These are phyloP conservation scores for Podabrus alpinus DNA, from an alignment of 2,888 invertebrate species.

Conservation along the genomic window DNA sequence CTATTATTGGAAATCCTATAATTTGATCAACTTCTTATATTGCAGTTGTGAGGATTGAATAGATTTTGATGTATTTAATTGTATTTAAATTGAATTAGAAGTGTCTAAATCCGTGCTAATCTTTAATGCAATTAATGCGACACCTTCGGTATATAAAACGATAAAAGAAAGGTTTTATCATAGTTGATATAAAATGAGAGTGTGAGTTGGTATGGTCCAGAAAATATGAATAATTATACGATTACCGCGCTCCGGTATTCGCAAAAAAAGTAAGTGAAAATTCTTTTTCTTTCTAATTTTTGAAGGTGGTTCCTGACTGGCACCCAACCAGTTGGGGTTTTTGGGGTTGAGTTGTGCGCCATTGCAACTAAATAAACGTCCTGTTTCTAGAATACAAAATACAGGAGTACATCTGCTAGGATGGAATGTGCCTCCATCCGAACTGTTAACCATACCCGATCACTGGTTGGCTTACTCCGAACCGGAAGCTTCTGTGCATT, in stretches of 20 bases:
- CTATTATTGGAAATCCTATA: not conserved
- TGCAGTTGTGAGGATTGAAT: conserved; percentile 4
- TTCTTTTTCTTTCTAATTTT: not conserved
- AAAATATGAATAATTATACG: not conserved
- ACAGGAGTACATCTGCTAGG: conserved; percentile 62
- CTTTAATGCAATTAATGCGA: not conserved
- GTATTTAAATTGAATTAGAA: not conserved
- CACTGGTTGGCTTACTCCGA: conserved; percentile 83
- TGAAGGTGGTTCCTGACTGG: too few species aligned
- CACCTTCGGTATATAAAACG: not conserved
- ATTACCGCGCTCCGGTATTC: not conserved
- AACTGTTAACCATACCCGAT: conserved; percentile 75
- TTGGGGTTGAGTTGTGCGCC: too few species aligned
- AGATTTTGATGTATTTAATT: not conserved
- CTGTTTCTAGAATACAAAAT: conserved; percentile 17
- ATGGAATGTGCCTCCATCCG: conserved; percentile 78
- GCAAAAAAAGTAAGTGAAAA: not conserved
- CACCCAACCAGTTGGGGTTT: too few species aligned
- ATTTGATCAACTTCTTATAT: not conserved
- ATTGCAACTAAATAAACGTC: too few species aligned
- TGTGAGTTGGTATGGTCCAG: not conserved
- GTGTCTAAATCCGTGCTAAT: not conserved
- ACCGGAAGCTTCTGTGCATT: conserved; percentile 81
- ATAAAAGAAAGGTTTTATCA: not conserved
- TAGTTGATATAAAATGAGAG: not conserved